Conservation (phyloP, 2,888 invertebrate species). For the Plagodis pulveraria region DNA sequence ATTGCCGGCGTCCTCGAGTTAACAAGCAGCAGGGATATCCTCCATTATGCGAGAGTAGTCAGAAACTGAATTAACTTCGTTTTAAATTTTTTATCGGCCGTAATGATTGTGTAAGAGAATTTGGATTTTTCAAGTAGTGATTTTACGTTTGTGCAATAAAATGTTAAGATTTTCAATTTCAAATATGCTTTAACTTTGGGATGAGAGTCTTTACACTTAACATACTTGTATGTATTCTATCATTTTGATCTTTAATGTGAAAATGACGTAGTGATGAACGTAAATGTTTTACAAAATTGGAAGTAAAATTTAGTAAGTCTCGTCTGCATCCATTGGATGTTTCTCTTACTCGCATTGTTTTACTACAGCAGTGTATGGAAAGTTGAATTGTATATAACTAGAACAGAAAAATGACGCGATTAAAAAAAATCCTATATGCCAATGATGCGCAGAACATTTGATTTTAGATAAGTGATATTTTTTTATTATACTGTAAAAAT, state of each 20-base stretch:
- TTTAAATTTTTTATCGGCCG: slow-evolving; percentile 60
- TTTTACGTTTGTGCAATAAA: slow-evolving; percentile 11
- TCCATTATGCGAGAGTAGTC: slow-evolving; percentile 59
- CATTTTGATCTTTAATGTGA: no score
- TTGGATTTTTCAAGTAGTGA: slow-evolving; percentile 37
- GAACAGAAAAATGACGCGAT: no score
- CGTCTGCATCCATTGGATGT: no score
- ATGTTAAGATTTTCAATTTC: neutral
- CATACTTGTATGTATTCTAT: no score
- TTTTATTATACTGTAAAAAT: neutral
- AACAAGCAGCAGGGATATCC: slow-evolving; percentile 66
- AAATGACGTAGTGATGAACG: neutral
- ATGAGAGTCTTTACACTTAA: no score
- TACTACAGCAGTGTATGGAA: slow-evolving; percentile 3
- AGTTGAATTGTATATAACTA: no score
- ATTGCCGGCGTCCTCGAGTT: slow-evolving; percentile 32
- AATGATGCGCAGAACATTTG: no score
- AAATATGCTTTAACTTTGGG: neutral
- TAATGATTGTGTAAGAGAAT: slow-evolving; percentile 65
- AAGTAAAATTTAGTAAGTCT: no score
- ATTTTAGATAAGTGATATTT: no score
- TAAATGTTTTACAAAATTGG: no score
- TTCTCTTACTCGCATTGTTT: neutral
- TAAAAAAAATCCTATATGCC: no score
- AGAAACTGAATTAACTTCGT: slow-evolving; percentile 59